phyloP scores from a whole-genome alignment of 2,797 vertebrate species.

The Oreochromis grahami region DNA sequence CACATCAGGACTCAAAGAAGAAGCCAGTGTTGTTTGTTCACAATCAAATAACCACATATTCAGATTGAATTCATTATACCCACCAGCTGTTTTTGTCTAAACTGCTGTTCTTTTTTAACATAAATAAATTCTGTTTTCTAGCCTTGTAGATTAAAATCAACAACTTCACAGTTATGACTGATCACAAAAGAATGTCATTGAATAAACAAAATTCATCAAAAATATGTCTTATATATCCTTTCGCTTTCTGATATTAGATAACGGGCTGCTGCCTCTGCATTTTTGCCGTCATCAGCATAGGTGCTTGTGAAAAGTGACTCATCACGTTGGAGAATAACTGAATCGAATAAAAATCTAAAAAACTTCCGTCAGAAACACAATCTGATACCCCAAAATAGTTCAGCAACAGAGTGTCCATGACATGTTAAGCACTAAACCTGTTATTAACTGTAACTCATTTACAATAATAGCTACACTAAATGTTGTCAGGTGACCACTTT shows the following conservation, averaged over 20 bases:
- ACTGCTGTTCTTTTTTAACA: neutral
- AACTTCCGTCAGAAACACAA: neutral
- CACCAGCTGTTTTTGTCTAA: neutral
- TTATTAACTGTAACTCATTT: neutral
- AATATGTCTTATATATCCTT: neutral
- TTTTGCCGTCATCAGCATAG: neutral
- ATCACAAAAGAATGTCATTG: neutral
- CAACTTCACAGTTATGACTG: neutral
- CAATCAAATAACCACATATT: neutral
- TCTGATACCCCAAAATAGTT: neutral
- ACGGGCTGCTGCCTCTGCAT: accelerated
- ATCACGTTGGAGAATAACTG: neutral
- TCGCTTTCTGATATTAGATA: neutral
- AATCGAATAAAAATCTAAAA: neutral
- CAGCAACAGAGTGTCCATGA: neutral
- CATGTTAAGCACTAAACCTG: neutral
- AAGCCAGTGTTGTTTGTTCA: neutral
- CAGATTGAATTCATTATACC: accelerated
- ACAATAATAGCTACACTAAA: neutral
- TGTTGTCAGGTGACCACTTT: neutral
- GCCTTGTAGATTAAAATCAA: neutral
- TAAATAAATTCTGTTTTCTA: neutral
- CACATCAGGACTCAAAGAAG: neutral
- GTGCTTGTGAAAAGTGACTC: neutral
- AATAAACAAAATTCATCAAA: neutral